Conservation (phyloP, 2,113 vertebrate genomes). For the Natator depressus region DNA sequence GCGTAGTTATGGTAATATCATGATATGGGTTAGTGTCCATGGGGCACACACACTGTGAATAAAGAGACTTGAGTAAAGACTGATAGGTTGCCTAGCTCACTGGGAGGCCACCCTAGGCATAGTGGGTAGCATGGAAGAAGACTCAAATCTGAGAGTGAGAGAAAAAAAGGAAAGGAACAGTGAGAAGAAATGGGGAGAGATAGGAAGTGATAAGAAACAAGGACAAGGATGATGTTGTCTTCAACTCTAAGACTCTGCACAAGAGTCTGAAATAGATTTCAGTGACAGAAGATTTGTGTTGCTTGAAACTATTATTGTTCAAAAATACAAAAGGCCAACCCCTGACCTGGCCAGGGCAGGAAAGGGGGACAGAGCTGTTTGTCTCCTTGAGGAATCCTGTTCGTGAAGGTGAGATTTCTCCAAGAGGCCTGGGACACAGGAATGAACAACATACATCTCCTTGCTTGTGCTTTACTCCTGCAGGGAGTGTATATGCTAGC, state of each 20-base stretch:
- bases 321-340: neutral
- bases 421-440: neutral
- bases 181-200: neutral
- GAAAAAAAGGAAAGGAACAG: neutral
- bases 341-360: neutral
- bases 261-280: neutral
- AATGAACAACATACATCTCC: neutral
- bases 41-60: too few relatives aligned
- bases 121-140: neutral
- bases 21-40: too few relatives aligned
- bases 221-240: neutral
- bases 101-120: too few relatives aligned
- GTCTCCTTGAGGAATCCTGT: neutral
- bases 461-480: neutral
- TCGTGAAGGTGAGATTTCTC: neutral
- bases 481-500: neutral
- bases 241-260: neutral
- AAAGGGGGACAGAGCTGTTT: accelerated
- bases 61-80: too few relatives aligned
- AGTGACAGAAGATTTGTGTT: neutral
- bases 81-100: too few relatives aligned
- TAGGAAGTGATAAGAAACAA: neutral
- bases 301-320: neutral
- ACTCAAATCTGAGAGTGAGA: neutral
- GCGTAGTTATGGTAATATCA: too few relatives aligned